Base-by-base conservation (phyloP, 2,113 vertebrate species). In the Phaethon lepturus region DNA sequence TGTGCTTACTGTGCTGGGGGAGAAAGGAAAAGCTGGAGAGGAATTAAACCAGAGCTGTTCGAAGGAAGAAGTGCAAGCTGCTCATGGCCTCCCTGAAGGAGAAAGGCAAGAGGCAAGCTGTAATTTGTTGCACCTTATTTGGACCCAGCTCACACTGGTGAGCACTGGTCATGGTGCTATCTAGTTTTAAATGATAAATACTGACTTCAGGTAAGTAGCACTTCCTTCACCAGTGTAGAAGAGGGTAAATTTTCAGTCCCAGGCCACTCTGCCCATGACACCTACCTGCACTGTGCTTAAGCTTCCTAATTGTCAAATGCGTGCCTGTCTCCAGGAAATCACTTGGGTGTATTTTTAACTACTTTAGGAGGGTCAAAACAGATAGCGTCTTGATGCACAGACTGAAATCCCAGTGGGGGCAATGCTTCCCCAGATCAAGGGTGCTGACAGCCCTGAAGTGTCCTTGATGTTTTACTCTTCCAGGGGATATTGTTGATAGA, bases 401-500 rank as follows among this genome's bases (percentile, higher is more conserved):
- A 14, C 53, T 38, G 62, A 73, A 42, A 67, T 31, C 35, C 38
- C 28, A 33, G 9, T 6, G 40, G 79, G 31, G 24, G 19, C 11
- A 59, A 14, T 60, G 44, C 13, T 79, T 86, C 17, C 45, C 6
- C 31, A 44, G 22, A 63, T 58, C 38, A 50, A 71, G 50, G 45
- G 25, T 42, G 23, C 26, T 16, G 25, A 20, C 25, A 89, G 49
- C 29, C 42, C 56, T 90, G 59, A 84, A 72, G 58, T 10, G 14
- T 55, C 49, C 63, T 73, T 74, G 10, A 40, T 68, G 24, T 75
- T 95, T 90, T 60, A 55, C 74, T 81, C 72, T 94, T 81, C 55
- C 26, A 92, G 94, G 91, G 67, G 74, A 44, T 79, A 86, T 63
- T 91, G 80, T 90, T 88, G 79, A 78, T 93, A 35, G 53, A 44